Percentiles rank a stretch among this genome's conserved stretches.
These are phyloP conservation scores for Orycteropus afer DNA, from an alignment of 2,113 vertebrate genomes.

Conservation along the genomic window DNA sequence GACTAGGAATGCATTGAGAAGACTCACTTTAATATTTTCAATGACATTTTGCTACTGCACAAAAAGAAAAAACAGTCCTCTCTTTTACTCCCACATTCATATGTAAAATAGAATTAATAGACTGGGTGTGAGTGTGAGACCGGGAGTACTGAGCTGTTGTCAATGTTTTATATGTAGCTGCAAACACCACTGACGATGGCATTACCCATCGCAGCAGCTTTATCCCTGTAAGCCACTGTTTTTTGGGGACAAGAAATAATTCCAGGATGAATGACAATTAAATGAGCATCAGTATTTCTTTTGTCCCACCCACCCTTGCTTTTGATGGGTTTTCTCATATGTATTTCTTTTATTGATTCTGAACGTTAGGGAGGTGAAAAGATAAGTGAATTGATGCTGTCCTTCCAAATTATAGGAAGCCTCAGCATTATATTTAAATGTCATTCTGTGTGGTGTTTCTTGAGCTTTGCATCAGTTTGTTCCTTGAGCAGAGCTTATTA, in stretches of 20 bases:
- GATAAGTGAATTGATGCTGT: neutral
- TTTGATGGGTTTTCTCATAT: neutral
- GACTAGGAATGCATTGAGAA: neutral
- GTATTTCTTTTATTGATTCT: neutral
- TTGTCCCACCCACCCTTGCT: conserved; percentile 19
- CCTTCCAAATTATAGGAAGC: neutral
- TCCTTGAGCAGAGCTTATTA: conserved; percentile 44
- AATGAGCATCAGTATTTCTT: neutral
- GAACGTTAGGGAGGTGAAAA: neutral
- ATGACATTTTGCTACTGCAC: neutral
- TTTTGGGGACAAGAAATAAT: neutral
- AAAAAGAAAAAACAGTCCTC: neutral
- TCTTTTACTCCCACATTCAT: neutral
- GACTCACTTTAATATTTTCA: neutral
- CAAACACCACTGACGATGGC: neutral
- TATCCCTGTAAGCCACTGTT: neutral
- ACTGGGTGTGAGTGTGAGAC: neutral
- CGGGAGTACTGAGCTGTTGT: fast-evolving
- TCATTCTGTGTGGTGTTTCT: neutral
- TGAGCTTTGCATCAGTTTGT: neutral
- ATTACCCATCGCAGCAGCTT: neutral
- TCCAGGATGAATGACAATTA: neutral
- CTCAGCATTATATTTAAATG: neutral
- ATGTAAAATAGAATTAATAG: neutral
- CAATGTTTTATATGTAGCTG: neutral